phyloP scores from a whole-genome alignment of 2,113 vertebrate genomes.

The Sebastes fasciatus region DNA sequence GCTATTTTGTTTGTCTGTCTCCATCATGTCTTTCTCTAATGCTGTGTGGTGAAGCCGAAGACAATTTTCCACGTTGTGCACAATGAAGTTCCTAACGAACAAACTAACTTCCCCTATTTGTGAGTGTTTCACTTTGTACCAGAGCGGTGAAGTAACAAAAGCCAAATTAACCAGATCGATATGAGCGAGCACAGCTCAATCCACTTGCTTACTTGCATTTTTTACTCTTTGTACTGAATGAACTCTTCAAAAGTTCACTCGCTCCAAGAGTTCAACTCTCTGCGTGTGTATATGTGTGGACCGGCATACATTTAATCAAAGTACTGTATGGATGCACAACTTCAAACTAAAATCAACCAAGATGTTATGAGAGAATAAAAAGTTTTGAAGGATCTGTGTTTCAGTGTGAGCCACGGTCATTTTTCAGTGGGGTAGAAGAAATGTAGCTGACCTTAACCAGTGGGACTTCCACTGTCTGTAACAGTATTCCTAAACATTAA shows the following conservation, averaged over 20 bases:
- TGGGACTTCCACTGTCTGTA: neutral
- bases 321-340: neutral
- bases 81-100: slow-evolving; percentile 12
- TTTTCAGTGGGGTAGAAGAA: slow-evolving; percentile 32
- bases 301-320: slow-evolving; percentile 6
- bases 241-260: slow-evolving; percentile 26
- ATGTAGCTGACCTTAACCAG: slow-evolving; percentile 13
- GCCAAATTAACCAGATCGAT: slow-evolving; percentile 24
- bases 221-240: slow-evolving; percentile 9
- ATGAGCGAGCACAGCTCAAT: slow-evolving; percentile 4
- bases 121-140: slow-evolving; percentile 17
- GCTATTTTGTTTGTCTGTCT: neutral
- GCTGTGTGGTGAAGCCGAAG: neutral
- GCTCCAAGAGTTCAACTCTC: neutral
- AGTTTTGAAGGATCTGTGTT: slow-evolving; percentile 16
- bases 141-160: slow-evolving; percentile 12
- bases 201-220: slow-evolving; percentile 7
- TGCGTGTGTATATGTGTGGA: slow-evolving; percentile 2
- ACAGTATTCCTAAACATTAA: slow-evolving; percentile 2
- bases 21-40: neutral
- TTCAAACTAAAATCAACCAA: neutral
- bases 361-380: neutral
- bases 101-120: slow-evolving; percentile 2
- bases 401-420: neutral
- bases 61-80: slow-evolving; percentile 24